Evolutionary conservation across 2,797 vertebrate genomes (phyloP).

Genomic region (Mus spretus): DNA sequence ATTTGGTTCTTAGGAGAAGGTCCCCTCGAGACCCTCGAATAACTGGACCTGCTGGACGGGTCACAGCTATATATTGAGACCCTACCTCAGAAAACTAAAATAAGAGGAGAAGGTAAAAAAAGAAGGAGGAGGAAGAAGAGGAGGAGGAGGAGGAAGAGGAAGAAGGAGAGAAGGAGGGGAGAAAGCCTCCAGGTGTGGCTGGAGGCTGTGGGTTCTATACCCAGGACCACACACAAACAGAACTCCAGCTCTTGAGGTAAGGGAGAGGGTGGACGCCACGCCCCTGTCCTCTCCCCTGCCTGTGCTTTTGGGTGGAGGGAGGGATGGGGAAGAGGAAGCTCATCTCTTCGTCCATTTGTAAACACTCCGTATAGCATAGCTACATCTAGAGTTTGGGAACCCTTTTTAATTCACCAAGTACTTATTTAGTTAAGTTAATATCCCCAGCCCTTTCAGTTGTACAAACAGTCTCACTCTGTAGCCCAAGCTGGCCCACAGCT

Average conservation of each 20-base stretch:
- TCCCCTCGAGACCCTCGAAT: too few relatives aligned
- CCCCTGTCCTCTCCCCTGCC: too few relatives aligned
- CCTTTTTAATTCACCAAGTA: background rate
- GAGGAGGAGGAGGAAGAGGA: fast-evolving
- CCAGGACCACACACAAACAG: background rate
- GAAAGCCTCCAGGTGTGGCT: background rate
- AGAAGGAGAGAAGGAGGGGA: background rate
- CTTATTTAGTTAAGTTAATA: background rate
- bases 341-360: background rate
- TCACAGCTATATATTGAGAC: background rate
- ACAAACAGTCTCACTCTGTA: background rate
- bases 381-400: background rate
- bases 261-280: background rate
- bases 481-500: background rate
- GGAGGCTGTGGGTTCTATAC: background rate
- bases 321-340: background rate
- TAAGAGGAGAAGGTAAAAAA: background rate
- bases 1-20: too few relatives aligned
- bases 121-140: background rate
- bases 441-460: background rate
- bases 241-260: background rate
- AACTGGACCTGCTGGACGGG: too few relatives aligned
- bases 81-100: background rate
- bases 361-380: background rate
- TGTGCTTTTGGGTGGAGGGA: background rate